phyloP scores from a whole-genome alignment of 1,140 invertebrate genomes.

The Apocrypta bakeri region DNA sequence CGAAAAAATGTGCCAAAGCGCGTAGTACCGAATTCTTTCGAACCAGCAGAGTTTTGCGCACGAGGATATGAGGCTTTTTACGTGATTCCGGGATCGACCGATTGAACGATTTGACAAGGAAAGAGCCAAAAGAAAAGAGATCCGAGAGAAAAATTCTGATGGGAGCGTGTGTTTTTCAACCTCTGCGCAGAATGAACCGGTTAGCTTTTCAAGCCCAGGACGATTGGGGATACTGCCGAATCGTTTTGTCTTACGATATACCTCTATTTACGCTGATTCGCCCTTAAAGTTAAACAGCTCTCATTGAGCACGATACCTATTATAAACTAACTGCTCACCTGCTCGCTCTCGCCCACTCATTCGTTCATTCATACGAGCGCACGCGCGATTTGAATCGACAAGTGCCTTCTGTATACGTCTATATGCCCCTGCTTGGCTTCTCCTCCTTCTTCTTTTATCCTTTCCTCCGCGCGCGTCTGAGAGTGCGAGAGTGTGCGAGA shows the following conservation, averaged over 20 bases:
- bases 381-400: constrained; percentile 67
- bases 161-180: not conserved
- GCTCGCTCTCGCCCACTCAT: constrained; percentile 62
- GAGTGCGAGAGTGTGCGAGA: no score
- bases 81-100: not conserved
- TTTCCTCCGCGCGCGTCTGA: not conserved
- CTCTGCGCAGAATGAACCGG: not conserved
- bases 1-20: constrained; percentile 42
- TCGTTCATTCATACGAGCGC: constrained; percentile 66
- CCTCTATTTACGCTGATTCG: no score
- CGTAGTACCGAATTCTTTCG: not conserved
- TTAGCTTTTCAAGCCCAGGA: no score
- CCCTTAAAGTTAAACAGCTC: not conserved
- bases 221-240: no score
- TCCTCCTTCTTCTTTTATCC: not conserved
- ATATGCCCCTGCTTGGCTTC: not conserved
- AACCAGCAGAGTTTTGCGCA: not conserved
- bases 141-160: not conserved
- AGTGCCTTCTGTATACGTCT: not conserved
- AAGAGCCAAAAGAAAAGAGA: no score
- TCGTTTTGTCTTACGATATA: not conserved
- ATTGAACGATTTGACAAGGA: constrained; percentile 33
- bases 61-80: not conserved
- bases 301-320: constrained; percentile 56
- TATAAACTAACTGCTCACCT: not conserved